phyloP scores from a whole-genome alignment of 1,140 invertebrate species.

The Ephestia elutella region DNA sequence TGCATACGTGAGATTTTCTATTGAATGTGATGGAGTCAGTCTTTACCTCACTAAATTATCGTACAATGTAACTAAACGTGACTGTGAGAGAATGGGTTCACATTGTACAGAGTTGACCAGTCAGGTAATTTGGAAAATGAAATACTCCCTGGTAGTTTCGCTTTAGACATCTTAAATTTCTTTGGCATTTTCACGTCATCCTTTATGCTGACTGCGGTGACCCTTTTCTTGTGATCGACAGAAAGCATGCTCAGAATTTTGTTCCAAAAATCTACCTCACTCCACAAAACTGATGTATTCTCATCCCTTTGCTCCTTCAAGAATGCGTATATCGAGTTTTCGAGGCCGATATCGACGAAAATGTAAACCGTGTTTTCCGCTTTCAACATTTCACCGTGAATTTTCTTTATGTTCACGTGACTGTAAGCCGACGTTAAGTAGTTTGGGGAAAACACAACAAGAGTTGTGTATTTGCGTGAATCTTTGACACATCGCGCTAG shows the following conservation, averaged over 20 bases:
- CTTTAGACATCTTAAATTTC: constrained; percentile 14
- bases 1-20: constrained; percentile 1
- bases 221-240: constrained; percentile 1
- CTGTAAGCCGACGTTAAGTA: constrained; percentile 56
- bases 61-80: constrained; percentile 52
- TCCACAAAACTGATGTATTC: constrained; percentile 47
- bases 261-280: constrained; percentile 53
- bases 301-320: constrained; percentile 55
- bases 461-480: constrained; percentile 24
- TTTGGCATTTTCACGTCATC: not conserved
- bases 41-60: constrained; percentile 67
- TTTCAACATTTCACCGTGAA: constrained; percentile 60
- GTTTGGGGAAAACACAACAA: constrained; percentile 61
- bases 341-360: constrained; percentile 55
- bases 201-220: not conserved
- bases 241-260: constrained; percentile 32
- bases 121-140: constrained; percentile 40
- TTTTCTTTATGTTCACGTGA: constrained; percentile 63
- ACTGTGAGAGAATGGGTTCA: constrained; percentile 46
- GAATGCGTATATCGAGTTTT: constrained; percentile 63
- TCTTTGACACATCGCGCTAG: constrained; percentile 30
- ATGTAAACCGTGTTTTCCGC: constrained; percentile 55
- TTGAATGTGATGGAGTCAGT: constrained; percentile 53
- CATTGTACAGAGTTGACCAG: constrained; percentile 38
- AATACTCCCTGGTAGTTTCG: constrained; percentile 16